Conservation (phyloP, 2,888 invertebrate genomes). For the Ormyrus rosae region DNA sequence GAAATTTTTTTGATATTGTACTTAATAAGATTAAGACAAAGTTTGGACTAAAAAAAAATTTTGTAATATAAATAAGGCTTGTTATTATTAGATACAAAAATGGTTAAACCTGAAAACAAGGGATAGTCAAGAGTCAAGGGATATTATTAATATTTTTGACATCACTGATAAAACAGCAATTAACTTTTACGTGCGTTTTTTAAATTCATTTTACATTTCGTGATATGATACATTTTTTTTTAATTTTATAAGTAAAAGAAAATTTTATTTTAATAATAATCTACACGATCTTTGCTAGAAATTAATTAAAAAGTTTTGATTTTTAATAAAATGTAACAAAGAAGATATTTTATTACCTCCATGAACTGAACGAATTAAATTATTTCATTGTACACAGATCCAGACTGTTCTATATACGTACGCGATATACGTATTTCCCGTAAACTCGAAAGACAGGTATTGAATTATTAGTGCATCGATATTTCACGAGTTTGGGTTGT, state of each 20-base stretch:
- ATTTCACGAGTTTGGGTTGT: too few relatives aligned
- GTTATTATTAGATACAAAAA: slow-evolving; percentile 13
- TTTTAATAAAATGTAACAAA: background rate
- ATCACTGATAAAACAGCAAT: background rate
- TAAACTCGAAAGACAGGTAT: too few relatives aligned
- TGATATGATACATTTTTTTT: background rate
- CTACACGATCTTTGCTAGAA: background rate
- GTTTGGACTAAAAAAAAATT: too few relatives aligned
- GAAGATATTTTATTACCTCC: too few relatives aligned
- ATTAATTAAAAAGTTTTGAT: background rate
- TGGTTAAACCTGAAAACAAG: background rate
- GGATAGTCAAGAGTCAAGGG: background rate
- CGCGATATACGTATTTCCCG: too few relatives aligned
- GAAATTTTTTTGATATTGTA: too few relatives aligned
- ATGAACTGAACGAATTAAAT: too few relatives aligned
- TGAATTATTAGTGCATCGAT: too few relatives aligned
- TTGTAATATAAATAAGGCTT: background rate
- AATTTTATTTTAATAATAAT: background rate
- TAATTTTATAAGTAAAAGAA: background rate
- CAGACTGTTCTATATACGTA: too few relatives aligned
- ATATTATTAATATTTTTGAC: slow-evolving; percentile 1
- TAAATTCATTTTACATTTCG: background rate
- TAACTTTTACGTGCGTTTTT: too few relatives aligned
- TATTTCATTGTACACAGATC: too few relatives aligned
- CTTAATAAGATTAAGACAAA: too few relatives aligned